Base-by-base conservation (phyloP, 2,797 vertebrate species). In the Lerista edwardsae region DNA sequence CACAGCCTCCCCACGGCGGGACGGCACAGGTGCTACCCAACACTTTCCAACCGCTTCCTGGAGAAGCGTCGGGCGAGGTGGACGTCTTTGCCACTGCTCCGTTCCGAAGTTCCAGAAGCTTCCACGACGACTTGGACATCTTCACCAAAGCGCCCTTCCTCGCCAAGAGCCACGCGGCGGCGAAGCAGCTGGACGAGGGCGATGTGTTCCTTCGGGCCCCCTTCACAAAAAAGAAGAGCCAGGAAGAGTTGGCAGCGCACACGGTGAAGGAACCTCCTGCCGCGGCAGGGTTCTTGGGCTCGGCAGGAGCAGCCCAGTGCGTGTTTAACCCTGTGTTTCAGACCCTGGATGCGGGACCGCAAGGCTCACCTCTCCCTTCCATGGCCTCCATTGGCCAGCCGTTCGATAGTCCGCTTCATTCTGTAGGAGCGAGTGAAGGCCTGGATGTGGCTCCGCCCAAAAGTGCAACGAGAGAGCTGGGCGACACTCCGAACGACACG, bases 141-240 rank as follows among this genome's bases (percentile, higher is more conserved):
- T 99, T 99, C 44, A 94, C 97, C 87, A 98, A 98, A 47, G 99
- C 98, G 29, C 98, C 99, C 0, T 99, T 99, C 89, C 91, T 93
- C 57, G 95, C 89, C 59, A 97, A 95, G 19, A 93, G 94, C 61
- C 91, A 7, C 0, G 1, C 61, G 0, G 86, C 93, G 36, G 79
- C 86, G 1, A 87, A 79, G 15, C 94, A 90, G 6, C 73, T 92
- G 0, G 96, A 97, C 44, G 97, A 97, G 75, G 85, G 96, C 0
- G 98, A 99, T 0, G 97, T 99, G 2, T 99, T 99, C 91, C 96
- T 98, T 62, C 96, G 97, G 95, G 98, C 99, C 59, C 99, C 99
- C 1, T 99, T 99, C 65, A 97, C 97, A 1, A 98, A 97, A 91
- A 97, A 95, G 93, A 98, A 95, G 39, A 97, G 97, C 79, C 0